Conservation (phyloP, 1,140 invertebrate species). For the Trichomalopsis sarcophagae region DNA sequence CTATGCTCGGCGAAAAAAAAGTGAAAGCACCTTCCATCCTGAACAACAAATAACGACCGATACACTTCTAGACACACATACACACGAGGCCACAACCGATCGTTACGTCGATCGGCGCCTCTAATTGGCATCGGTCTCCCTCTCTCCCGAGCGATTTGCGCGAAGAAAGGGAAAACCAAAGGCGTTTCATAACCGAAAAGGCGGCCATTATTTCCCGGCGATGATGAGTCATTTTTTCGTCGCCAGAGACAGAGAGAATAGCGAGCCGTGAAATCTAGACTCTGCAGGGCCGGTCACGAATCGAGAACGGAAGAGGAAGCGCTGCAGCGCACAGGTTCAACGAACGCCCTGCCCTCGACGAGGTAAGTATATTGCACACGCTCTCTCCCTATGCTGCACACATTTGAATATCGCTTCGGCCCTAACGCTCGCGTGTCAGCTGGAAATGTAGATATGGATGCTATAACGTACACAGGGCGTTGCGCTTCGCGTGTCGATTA, state of each 20-base stretch:
- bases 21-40: neutral
- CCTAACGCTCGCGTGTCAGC: neutral
- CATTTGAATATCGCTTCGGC: constrained; percentile 28
- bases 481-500: no score
- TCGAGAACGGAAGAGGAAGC: constrained; percentile 50
- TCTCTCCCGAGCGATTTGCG: neutral
- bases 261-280: neutral
- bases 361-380: neutral
- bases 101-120: neutral
- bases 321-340: constrained; percentile 30
- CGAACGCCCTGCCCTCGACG: constrained; percentile 30
- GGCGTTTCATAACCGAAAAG: neutral
- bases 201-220: neutral
- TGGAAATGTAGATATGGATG: no score
- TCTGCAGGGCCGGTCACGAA: constrained; percentile 18
- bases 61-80: neutral
- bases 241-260: neutral
- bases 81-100: no score
- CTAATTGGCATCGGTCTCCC: neutral
- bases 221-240: neutral
- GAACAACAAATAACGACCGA: neutral
- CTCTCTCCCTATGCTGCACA: neutral
- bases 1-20: neutral
- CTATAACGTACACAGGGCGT: no score
- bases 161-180: neutral